Evolutionary conservation across 2,797 vertebrate species (phyloP).

Genomic region (Catostomus latipinnis): DNA sequence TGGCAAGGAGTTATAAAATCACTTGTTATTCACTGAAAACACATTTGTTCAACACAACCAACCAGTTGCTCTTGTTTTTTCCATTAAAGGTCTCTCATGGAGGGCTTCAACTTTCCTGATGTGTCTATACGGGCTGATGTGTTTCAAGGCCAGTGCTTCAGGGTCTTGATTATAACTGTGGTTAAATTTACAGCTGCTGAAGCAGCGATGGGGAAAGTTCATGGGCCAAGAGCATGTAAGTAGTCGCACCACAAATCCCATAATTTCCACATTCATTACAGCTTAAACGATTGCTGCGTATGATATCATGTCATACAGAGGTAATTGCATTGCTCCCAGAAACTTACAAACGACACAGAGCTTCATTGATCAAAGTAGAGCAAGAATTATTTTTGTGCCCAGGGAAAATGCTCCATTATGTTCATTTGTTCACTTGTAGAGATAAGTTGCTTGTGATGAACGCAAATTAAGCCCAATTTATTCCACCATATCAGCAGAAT

Average conservation of each 20-base stretch:
- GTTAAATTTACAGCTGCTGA: conserved; percentile 73
- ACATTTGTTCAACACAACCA: not conserved
- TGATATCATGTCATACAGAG: conserved; percentile 76
- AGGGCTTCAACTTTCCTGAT: conserved; percentile 36
- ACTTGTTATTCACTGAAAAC: not conserved
- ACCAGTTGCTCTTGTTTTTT: not conserved
- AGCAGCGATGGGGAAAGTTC: conserved; percentile 73
- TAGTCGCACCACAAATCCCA: conserved; percentile 75
- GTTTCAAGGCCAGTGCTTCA: not conserved
- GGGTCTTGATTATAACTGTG: conserved; percentile 67
- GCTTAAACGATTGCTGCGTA: conserved; percentile 66
- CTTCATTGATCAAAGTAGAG: conserved; percentile 1
- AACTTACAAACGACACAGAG: conserved; percentile 49
- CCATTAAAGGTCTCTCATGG: conserved; percentile 13
- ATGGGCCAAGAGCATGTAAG: conserved; percentile 73
- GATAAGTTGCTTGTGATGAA: conserved; percentile 5
- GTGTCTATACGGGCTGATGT: conserved; percentile 55
- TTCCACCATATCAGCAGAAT: not conserved
- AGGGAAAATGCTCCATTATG: not conserved
- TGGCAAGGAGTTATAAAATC: too few species aligned
- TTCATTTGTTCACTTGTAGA: conserved; percentile 10
- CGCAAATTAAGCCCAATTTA: not conserved
- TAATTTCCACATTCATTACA: conserved; percentile 75
- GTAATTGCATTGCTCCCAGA: conserved; percentile 74
- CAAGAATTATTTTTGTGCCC: not conserved